Evolutionary conservation across 2,797 vertebrate species (phyloP), one percentile per base, ranked within the genome.

Genomic region (Thunnus albacares): DNA sequence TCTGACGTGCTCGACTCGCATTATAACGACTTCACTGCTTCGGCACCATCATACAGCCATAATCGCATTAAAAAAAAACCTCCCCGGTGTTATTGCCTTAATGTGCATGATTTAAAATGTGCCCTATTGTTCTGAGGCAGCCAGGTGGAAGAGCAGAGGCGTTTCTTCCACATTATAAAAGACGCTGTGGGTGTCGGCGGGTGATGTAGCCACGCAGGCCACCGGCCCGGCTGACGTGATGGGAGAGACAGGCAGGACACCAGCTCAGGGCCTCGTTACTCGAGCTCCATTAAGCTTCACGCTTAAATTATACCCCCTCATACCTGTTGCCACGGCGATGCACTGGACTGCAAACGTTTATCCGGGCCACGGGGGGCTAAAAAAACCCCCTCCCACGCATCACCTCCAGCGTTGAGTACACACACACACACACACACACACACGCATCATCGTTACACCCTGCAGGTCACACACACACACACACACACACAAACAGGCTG

Each of bases 281-380:
- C 79, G 45, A 92, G 94, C 92, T 93, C 93, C 93, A 95, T 95
- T 94, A 94, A 84, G 91, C 93, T 92, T 90, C 80, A 82, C 79
- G 82, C 90, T 88, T 66, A 92, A 90, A 94, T 91, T 89, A 92
- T 83, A 88, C 68, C 88, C 90, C 92, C 28, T 30, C 89, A 94
- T 95, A 95, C 92, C 93, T 95, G 93, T 93, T 93, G 93, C 93
- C 90, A 92, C 89, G 49, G 87, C 66, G 79, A 92, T 80, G 89
- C 90, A 84, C 83, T 80, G 88, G 84, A 87, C 89, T 89, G 93
- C 90, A 78, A 91, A 85, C 79, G 65, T 86, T 92, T 91, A 93
- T 88, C 86, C 75, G 49, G 89, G 91, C 90, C 90, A 89, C 47
- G 24, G 10, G 82, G 88, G 90, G 81, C 78, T 70, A 55, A 69